Evolutionary conservation across 2,113 vertebrate species (phyloP), one percentile per base, ranked within the genome.

Genomic region (Morone chrysops): DNA sequence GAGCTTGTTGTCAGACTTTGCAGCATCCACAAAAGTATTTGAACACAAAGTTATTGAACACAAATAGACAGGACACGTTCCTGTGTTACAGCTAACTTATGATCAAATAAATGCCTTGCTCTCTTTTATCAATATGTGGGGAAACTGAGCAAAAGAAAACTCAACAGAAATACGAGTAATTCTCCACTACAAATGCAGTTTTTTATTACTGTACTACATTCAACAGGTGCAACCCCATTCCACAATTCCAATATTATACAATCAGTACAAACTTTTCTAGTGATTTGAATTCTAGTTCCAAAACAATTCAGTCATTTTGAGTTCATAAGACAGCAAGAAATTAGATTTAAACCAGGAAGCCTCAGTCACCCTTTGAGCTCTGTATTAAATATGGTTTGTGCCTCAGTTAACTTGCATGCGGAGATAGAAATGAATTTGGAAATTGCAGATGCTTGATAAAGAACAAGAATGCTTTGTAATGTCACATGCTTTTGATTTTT

Each of bases 401-500:
- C 5, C 6, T 67, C 47, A 72, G 43, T 76, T 60, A 20, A 61
- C 18, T 72, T 45, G 31, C 8, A n/a, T n/a, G 40, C 41, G 12
- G 3, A 51, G n/a, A 62, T 41, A 0, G 0, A 70, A 53, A 48
- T 48, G 0, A 47, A 62, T 67, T 38, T 50, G 13, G 18, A 69
- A 18, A 69, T 47, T 1, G 1, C 7, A 43, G 40, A 67, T 20
- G 43, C 4, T 43, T 2, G 14, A 31, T 11, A 9, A 18, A 17
- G 54, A 60, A 53, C 71, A 31, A 40, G 48, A 25, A 18, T 50
- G 9, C 20, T 63, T 63, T 38, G 17, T 38, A 25, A 6, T 9
- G 18, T 85, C 73, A 81, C 45, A 63, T 75, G 68, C 38, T 82
- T 82, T 80, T 25, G 4, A 67, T 86, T 86, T 70, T 54, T 77